These are phyloP conservation scores for Lophius piscatorius DNA, from an alignment of 2,113 vertebrate species.

Conservation along the genomic window DNA sequence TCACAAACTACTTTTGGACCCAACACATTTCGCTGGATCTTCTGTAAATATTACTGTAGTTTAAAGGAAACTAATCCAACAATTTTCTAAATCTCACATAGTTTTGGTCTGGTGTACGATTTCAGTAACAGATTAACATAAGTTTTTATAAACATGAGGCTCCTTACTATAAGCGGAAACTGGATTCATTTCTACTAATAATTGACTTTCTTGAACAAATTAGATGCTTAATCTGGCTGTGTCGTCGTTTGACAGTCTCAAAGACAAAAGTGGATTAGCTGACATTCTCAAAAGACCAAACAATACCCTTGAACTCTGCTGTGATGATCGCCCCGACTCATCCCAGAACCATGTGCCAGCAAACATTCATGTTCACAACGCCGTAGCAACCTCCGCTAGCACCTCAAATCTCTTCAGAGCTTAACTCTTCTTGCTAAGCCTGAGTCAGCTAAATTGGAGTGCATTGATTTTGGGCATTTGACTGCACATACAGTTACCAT, in stretches of 20 bases:
- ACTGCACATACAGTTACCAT: conserved; percentile 34
- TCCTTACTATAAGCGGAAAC: no score
- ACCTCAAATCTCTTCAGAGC: conserved; percentile 34
- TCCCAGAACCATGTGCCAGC: conserved; percentile 40
- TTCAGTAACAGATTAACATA: conserved; percentile 13
- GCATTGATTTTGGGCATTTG: conserved; percentile 36
- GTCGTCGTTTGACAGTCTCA: conserved; percentile 24
- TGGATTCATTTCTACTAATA: neutral
- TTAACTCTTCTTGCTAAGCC: conserved; percentile 54
- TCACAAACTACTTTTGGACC: conserved; percentile 2
- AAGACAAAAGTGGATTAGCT: conserved; percentile 33
- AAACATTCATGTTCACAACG: conserved; percentile 15
- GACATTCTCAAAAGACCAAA: conserved; percentile 35
- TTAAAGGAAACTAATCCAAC: neutral
- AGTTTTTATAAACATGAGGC: neutral
- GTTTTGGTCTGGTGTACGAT: neutral
- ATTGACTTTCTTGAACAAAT: conserved; percentile 11
- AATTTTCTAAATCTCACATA: neutral
- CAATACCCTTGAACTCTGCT: conserved; percentile 25
- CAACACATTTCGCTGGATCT: conserved; percentile 1
- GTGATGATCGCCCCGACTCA: conserved; percentile 31
- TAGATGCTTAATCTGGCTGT: conserved; percentile 14
- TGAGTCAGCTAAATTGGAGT: conserved; percentile 43
- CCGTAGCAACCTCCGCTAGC: conserved; percentile 21
- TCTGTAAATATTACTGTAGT: conserved; percentile 3